Evolutionary conservation across 1,140 invertebrate species (phyloP).

Genomic region (Zaprionus davidi): DNA sequence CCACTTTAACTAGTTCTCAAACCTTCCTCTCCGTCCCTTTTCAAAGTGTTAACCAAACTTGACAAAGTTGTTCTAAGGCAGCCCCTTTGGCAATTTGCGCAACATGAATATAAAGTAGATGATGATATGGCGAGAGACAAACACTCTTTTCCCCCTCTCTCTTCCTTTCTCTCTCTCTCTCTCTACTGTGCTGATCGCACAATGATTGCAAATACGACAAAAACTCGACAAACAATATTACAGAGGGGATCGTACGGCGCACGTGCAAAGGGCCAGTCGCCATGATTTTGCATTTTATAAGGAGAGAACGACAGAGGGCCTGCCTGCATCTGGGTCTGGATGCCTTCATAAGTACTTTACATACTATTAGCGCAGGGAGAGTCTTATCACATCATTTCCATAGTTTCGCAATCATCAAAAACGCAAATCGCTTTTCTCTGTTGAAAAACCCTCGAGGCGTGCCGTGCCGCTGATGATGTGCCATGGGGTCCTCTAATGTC

Average conservation of each 20-base stretch:
- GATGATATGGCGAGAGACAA: constrained; percentile 8
- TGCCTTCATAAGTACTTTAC: constrained; percentile 64
- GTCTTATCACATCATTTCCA: constrained; percentile 61
- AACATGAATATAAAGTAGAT: constrained; percentile 58
- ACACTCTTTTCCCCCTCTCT: neutral
- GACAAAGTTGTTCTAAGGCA: constrained; percentile 68
- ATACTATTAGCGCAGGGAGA: constrained; percentile 58
- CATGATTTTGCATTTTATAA: constrained; percentile 51
- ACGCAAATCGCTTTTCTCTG: constrained; percentile 50
- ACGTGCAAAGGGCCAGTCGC: constrained; percentile 61
- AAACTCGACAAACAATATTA: constrained; percentile 24
- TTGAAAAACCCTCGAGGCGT: constrained; percentile 40
- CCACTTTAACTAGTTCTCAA: neutral
- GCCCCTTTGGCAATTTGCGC: constrained; percentile 36
- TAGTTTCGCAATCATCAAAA: constrained; percentile 70
- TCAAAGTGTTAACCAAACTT: constrained; percentile 58
- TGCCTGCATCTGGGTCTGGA: constrained; percentile 4
- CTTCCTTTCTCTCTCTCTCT: neutral
- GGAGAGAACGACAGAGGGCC: neutral
- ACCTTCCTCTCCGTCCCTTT: neutral
- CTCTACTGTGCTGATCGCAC: constrained; percentile 39
- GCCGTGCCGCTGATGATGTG: constrained; percentile 2
- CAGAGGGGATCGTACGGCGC: constrained; percentile 34
- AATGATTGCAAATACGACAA: constrained; percentile 51
- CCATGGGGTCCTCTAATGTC: constrained; percentile 61